phyloP scores from a whole-genome alignment of 2,888 invertebrate genomes.

The Cryptus viduatorius region DNA sequence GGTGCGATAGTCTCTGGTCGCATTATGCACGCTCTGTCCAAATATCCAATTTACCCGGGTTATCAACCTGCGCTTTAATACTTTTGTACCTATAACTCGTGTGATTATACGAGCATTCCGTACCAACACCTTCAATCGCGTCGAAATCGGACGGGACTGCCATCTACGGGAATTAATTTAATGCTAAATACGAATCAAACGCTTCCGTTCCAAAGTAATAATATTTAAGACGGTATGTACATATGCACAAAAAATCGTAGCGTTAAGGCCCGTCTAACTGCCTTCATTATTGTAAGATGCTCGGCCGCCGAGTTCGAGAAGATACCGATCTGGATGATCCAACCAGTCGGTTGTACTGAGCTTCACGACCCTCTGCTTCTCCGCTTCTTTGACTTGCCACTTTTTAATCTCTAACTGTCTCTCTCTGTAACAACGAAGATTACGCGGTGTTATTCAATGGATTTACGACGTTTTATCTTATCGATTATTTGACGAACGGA shows the following conservation, averaged over 20 bases:
- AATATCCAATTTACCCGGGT: constrained; percentile 52
- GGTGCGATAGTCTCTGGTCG: constrained; percentile 18
- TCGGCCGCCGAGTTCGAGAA: constrained; percentile 94
- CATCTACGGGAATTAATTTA: background rate
- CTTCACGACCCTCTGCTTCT: constrained; percentile 94
- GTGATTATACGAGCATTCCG: constrained; percentile 1
- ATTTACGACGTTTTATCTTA: background rate
- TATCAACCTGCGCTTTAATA: background rate
- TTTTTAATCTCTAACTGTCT: constrained; percentile 95
- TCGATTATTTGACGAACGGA: background rate
- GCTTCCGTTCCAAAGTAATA: constrained; percentile 48
- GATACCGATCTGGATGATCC: constrained; percentile 97
- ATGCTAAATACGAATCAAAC: background rate
- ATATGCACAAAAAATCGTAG: constrained; percentile 69
- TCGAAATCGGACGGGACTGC: background rate
- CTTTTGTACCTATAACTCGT: background rate
- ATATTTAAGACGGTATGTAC: constrained; percentile 67
- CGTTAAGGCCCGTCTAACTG: constrained; percentile 78
- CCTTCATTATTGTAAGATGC: constrained; percentile 91
- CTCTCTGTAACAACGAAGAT: constrained; percentile 86
- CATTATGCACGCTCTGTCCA: constrained; percentile 25
- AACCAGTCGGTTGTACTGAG: constrained; percentile 96
- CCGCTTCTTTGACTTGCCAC: constrained; percentile 96
- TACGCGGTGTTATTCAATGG: background rate
- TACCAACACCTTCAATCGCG: background rate